A percentile compares a stretch with the other conserved stretches of the same genome.
phyloP scores from a whole-genome alignment of 2,888 invertebrate species.

The Frankliniella intonsa region DNA sequence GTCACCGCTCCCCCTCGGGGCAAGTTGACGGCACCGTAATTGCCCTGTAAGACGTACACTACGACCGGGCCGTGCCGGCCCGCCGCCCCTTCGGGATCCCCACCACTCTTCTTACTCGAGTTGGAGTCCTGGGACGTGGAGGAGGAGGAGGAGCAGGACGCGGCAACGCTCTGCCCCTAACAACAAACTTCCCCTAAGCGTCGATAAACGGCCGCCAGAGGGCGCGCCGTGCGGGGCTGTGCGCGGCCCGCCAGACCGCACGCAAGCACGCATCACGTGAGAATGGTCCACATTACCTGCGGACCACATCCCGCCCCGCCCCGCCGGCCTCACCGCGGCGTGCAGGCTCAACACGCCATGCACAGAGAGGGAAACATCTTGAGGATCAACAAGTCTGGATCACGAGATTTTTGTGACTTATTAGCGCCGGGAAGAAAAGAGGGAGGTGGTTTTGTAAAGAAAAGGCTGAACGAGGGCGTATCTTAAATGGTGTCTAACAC shows the following conservation, averaged over 20 bases:
- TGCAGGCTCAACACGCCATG: too few relatives aligned
- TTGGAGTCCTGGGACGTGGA: not conserved
- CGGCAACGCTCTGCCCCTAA: not conserved
- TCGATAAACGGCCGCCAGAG: not conserved
- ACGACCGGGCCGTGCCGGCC: not conserved
- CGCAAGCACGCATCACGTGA: not conserved
- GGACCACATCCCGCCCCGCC: too few relatives aligned
- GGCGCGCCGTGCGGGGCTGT: not conserved
- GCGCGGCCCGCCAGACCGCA: not conserved
- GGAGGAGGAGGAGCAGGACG: not conserved
- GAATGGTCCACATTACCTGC: too few relatives aligned
- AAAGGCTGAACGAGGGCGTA: too few relatives aligned
- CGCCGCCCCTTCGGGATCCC: not conserved
- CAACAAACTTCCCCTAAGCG: conserved; percentile 15
- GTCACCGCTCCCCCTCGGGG: not conserved
- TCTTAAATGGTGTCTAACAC: too few relatives aligned
- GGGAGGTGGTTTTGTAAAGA: too few relatives aligned
- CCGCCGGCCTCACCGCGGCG: too few relatives aligned
- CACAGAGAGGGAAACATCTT: too few relatives aligned
- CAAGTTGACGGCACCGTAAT: conserved; percentile 9
- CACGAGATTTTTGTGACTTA: too few relatives aligned
- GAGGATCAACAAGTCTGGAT: too few relatives aligned
- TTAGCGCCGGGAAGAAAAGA: too few relatives aligned
- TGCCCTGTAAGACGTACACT: not conserved
- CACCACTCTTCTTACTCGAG: not conserved